Conservation (phyloP, 2,113 vertebrate genomes). For the Cephalophus harveyi region DNA sequence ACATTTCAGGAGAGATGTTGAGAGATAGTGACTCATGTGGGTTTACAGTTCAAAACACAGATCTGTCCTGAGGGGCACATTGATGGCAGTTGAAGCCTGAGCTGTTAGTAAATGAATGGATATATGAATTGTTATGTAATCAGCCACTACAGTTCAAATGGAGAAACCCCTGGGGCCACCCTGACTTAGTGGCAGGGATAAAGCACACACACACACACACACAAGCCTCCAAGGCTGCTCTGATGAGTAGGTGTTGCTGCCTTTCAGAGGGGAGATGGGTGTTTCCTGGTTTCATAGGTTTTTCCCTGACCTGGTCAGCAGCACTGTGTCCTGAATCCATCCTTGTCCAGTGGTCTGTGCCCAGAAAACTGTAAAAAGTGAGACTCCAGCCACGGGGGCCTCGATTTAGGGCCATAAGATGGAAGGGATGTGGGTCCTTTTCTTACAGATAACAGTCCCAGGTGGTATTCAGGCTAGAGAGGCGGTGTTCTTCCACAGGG, state of each 20-base stretch:
- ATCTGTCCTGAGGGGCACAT: background rate
- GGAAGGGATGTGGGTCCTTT: background rate
- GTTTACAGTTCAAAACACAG: background rate
- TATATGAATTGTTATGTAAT: background rate
- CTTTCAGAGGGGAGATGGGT: background rate
- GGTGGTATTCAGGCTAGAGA: background rate
- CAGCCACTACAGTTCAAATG: background rate
- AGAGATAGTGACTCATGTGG: background rate
- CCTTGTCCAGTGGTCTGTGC: background rate
- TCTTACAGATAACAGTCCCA: background rate
- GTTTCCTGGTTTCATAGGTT: background rate
- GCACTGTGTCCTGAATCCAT: background rate
- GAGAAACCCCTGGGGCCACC: background rate
- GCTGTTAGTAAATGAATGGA: background rate
- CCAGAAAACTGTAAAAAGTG: background rate
- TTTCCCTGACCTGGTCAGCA: background rate
- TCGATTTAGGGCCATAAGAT: background rate
- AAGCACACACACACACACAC: background rate
- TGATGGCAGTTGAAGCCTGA: background rate
- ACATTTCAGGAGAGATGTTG: background rate
- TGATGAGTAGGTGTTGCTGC: background rate
- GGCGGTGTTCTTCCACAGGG: background rate
- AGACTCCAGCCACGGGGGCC: background rate
- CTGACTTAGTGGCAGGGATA: background rate
- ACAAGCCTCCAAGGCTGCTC: background rate